Evolutionary conservation across 1,140 invertebrate species (phyloP).

Genomic region (Drosophila nigromelanica): DNA sequence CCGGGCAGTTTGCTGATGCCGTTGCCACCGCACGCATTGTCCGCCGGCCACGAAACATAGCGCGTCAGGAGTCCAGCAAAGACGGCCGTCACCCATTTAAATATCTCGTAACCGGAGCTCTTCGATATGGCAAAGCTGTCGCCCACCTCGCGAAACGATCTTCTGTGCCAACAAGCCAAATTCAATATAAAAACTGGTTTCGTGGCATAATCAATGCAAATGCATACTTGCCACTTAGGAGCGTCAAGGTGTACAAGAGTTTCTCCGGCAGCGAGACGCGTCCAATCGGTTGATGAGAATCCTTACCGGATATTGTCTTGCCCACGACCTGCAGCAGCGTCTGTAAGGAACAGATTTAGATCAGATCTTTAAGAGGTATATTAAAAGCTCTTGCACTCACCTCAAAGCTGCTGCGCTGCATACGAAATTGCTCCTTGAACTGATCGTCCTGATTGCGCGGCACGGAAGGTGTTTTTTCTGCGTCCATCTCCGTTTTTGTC

Average conservation of each 20-base stretch:
- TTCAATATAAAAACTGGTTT: neutral
- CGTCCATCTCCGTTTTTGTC: neutral
- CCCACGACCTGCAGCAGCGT: slow-evolving; percentile 20
- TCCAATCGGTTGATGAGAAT: slow-evolving; percentile 30
- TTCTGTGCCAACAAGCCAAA: neutral
- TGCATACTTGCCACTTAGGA: slow-evolving; percentile 40
- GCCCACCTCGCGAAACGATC: slow-evolving; percentile 47
- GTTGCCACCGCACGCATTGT: slow-evolving; percentile 7
- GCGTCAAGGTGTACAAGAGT: slow-evolving; percentile 35
- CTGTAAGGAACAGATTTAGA: slow-evolving; percentile 18
- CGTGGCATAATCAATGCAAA: no score
- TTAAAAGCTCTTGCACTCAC: slow-evolving; percentile 1
- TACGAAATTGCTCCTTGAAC: slow-evolving; percentile 45
- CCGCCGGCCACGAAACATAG: slow-evolving; percentile 36
- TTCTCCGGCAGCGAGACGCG: slow-evolving; percentile 37
- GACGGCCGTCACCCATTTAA: slow-evolving; percentile 39
- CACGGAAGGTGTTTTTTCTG: neutral
- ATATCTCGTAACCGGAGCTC: slow-evolving; percentile 51
- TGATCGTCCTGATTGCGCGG: slow-evolving; percentile 34
- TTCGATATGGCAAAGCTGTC: slow-evolving; percentile 45
- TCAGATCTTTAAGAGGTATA: no score
- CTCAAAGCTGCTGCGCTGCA: slow-evolving; percentile 40
- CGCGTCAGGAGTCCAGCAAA: slow-evolving; percentile 29
- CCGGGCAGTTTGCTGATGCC: slow-evolving; percentile 21
- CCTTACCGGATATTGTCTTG: slow-evolving; percentile 20